A percentile compares a stretch with the other conserved stretches of the same genome.
phyloP scores from a whole-genome alignment of 2,113 vertebrate genomes.

The Cavia porcellus region DNA sequence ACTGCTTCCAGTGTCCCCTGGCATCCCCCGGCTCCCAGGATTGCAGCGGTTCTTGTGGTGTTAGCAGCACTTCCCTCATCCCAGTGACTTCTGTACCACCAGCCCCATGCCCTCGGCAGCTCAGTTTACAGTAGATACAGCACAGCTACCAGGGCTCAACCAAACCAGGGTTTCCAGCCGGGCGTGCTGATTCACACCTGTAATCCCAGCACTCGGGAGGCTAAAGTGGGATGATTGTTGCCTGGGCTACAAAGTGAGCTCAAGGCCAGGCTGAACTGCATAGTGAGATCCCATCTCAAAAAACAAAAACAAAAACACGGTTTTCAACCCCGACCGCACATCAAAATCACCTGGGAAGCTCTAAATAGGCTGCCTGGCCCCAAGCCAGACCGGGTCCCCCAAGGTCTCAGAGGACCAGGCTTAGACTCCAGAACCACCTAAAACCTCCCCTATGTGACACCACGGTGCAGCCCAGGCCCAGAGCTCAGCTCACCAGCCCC shows the following conservation, averaged over 20 bases:
- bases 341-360: constrained; percentile 1
- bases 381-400: background rate
- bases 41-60: background rate
- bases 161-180: background rate
- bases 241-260: too few species aligned
- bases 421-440: background rate
- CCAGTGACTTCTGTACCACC: background rate
- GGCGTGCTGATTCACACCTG: too few species aligned
- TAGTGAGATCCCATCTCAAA: too few species aligned
- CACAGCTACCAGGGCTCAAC: background rate
- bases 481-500: background rate
- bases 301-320: background rate
- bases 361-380: background rate
- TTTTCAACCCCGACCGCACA: background rate
- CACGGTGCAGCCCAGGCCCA: background rate
- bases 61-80: background rate
- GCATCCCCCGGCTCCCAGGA: background rate
- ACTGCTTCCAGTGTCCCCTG: background rate
- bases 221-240: too few species aligned
- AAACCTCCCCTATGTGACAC: background rate
- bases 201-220: too few species aligned
- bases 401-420: background rate
- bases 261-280: too few species aligned
- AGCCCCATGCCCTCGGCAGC: background rate
- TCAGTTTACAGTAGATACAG: background rate